A percentile compares a stretch with the other conserved stretches of the same genome.
These are phyloP conservation scores for Morone saxatilis DNA, from an alignment of 2,113 vertebrate genomes.

Conservation along the genomic window DNA sequence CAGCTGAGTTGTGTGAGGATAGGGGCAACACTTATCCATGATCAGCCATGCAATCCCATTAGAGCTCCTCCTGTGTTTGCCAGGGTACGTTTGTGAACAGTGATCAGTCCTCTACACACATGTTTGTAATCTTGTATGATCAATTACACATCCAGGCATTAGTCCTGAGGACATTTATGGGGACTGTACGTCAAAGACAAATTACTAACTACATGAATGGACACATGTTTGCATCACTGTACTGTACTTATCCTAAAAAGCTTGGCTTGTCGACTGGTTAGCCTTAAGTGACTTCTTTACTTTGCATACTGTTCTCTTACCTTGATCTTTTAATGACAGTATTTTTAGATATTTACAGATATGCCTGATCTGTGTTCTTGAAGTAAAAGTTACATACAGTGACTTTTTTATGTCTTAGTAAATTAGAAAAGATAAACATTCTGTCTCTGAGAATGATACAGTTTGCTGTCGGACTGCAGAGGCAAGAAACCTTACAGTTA, in stretches of 20 bases:
- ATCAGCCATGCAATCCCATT: slow-evolving; percentile 63
- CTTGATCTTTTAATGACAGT: not conserved
- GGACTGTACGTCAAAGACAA: slow-evolving; percentile 14
- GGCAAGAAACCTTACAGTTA: not conserved
- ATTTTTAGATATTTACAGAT: not conserved
- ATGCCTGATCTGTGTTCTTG: not conserved
- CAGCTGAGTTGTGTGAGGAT: slow-evolving; percentile 62
- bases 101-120: slow-evolving; percentile 33
- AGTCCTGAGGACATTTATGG: not conserved
- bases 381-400: not conserved
- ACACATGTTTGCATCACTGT: slow-evolving; percentile 4
- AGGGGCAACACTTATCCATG: slow-evolving; percentile 51
- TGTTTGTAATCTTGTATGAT: slow-evolving; percentile 37
- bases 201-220: not conserved
- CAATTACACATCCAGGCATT: slow-evolving; percentile 30
- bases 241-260: not conserved
- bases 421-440: not conserved
- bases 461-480: not conserved
- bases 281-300: not conserved
- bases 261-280: not conserved
- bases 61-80: slow-evolving; percentile 63
- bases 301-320: not conserved
- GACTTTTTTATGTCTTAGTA: not conserved
- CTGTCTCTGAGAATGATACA: not conserved
- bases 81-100: slow-evolving; percentile 21